Evolutionary conservation across 2,888 invertebrate species (phyloP).

Genomic region (Odontothrips loti): DNA sequence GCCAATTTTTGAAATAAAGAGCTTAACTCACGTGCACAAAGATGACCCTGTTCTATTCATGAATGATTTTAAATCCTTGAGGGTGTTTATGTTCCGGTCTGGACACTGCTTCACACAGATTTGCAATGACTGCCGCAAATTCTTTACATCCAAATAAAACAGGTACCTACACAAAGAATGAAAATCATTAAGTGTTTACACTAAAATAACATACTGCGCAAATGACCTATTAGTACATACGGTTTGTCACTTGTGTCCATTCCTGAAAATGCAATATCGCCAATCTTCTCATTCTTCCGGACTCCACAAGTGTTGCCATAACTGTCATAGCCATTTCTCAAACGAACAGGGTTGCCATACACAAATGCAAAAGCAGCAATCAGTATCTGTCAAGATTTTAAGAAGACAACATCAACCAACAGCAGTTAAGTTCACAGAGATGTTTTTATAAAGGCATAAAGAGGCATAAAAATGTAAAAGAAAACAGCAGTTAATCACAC

Average conservation of each 20-base stretch:
- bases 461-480: too few relatives aligned
- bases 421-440: neutral
- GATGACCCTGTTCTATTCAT: conserved; percentile 67
- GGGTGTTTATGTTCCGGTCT: conserved; percentile 56
- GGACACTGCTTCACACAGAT: conserved; percentile 90
- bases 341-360: conserved; percentile 77
- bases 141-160: conserved; percentile 76
- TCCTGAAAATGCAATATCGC: conserved; percentile 71
- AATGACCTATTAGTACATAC: conserved; percentile 40
- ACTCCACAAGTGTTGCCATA: conserved; percentile 93
- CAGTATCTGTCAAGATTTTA: conserved; percentile 58
- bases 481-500: neutral
- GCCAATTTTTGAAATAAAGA: neutral
- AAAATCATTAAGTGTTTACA: neutral
- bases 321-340: conserved; percentile 88
- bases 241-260: conserved; percentile 73
- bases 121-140: conserved; percentile 72
- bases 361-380: conserved; percentile 83
- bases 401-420: conserved; percentile 32
- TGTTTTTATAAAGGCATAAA: too few relatives aligned
- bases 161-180: conserved; percentile 54
- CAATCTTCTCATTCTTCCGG: conserved; percentile 68
- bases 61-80: conserved; percentile 67
- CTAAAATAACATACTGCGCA: neutral
- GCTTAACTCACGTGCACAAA: conserved; percentile 60